Conservation (phyloP, 2,797 vertebrate species). For the Lithobates sylvaticus region DNA sequence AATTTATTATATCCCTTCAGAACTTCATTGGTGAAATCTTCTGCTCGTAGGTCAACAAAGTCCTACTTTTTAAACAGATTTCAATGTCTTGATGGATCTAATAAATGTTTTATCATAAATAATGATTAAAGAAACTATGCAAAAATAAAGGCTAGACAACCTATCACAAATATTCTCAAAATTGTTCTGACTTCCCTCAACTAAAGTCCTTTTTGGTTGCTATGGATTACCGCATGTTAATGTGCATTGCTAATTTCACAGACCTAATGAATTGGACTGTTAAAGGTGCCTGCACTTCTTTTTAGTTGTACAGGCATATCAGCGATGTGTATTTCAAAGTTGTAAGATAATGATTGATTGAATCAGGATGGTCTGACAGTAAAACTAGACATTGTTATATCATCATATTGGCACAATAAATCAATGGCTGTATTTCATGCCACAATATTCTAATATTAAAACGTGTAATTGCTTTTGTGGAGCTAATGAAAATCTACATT, state of each 20-base stretch:
- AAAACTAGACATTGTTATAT: conserved; percentile 15
- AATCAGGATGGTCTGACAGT: background rate
- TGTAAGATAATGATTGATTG: conserved; percentile 10
- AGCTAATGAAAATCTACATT: conserved; percentile 41
- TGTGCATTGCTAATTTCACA: background rate
- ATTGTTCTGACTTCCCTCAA: too few species aligned
- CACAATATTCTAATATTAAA: conserved; percentile 14
- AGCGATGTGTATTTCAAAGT: background rate
- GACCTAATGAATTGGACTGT: background rate
- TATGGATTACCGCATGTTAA: too few species aligned
- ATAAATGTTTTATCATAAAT: too few species aligned
- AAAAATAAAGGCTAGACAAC: too few species aligned
- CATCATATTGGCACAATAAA: conserved; percentile 38
- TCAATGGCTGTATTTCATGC: background rate
- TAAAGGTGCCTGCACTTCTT: background rate
- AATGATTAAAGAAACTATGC: too few species aligned
- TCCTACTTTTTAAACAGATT: too few species aligned
- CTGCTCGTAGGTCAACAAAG: too few species aligned
- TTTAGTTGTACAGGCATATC: background rate
- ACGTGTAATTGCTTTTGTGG: conserved; percentile 2
- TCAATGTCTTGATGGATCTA: too few species aligned
- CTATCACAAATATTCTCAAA: too few species aligned
- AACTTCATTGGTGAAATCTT: too few species aligned
- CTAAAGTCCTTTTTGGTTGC: too few species aligned
- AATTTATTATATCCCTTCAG: too few species aligned